Base-by-base conservation (phyloP, 2,113 vertebrate species). In the Salminus brasiliensis region DNA sequence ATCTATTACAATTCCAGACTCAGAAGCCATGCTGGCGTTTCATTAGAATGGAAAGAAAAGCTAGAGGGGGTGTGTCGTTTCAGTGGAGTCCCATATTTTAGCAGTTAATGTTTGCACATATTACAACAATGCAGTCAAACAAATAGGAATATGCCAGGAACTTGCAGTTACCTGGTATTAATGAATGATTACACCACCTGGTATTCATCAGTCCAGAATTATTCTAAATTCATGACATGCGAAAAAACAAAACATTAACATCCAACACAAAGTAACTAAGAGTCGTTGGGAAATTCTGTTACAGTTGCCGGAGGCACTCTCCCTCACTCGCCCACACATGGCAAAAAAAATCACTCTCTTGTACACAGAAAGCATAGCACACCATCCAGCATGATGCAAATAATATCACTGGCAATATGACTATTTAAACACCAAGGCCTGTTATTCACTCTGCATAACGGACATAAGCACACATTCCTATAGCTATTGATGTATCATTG, bases 341-440 rank as follows among this genome's bases (percentile, higher is more conserved):
- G 60, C 60, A 25, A 72, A 25, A 72, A 79, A 79, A 70, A 70
- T 72, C 78, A 79, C 45, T 53, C 34, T 39, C 36, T 72, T 23
- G 69, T 79, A 45, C 78, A 72, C 25, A 59, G 34, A 79, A 62
- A 16, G 63, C 30, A 79, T 45, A 72, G 7, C n/a, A 11, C 18
- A 66, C 8, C 30, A 62, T 47, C 21, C 27, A 39, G 53, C 62
- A 72, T 32, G 23, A 55, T 25, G 25, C 52, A 55, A n/a, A 1
- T 18, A 21, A 53, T 53, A 9, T 53, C 49, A 53, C 1, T 23
- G 49, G n/a, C 49, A 53, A 2, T n/a, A 16, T 53, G 1, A n/a
- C 18, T 2, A 13, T 2, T 8, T 2, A 53, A n/a, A 53, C 21
- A 53, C 5, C 12, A 47, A 47, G 9, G 15, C 45, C 13, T 15